Conservation (phyloP, 2,113 vertebrate species). For the Narcine bancroftii region DNA sequence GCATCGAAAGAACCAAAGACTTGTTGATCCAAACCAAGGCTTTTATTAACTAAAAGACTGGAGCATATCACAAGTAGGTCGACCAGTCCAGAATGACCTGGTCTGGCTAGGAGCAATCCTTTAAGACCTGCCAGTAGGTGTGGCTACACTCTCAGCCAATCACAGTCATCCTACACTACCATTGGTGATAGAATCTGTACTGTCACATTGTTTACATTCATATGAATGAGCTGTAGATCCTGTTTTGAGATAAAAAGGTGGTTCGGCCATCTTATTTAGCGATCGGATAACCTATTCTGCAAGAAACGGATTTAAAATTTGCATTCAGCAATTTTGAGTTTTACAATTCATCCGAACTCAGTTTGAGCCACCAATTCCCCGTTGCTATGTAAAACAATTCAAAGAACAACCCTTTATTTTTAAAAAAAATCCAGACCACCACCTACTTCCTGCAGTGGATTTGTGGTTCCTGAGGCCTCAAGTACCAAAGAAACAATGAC, state of each 20-base stretch:
- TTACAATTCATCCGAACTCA: background rate
- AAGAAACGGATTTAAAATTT: background rate
- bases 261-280: background rate
- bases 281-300: background rate
- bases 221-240: no score
- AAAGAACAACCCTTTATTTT: background rate
- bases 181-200: no score
- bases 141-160: no score
- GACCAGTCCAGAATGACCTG: no score
- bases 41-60: no score
- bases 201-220: no score
- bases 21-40: no score
- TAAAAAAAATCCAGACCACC: background rate
- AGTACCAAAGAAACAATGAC: background rate
- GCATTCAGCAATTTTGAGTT: background rate
- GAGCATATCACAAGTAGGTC: no score
- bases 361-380: background rate
- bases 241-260: background rate
- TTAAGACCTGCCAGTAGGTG: no score
- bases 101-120: no score
- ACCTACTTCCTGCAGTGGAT: slow-evolving; percentile 3
- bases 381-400: background rate
- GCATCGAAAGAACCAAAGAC: no score
- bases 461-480: background rate
- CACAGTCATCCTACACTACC: no score